Evolutionary conservation across 2,888 invertebrate genomes (phyloP).

Genomic region (Heterodera filipjevi): DNA sequence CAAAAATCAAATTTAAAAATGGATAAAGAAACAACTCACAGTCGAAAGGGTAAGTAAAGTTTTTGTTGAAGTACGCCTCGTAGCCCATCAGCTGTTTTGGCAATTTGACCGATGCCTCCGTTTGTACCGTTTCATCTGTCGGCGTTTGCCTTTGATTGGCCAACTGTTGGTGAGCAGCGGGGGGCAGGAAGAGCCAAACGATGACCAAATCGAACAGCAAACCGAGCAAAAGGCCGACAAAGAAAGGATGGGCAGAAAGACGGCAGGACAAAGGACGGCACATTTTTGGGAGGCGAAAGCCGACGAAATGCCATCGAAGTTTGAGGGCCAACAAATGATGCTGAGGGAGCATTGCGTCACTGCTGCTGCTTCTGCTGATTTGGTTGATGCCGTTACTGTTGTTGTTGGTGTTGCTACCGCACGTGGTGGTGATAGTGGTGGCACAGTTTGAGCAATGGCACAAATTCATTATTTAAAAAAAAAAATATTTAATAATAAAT

Average conservation of each 20-base stretch:
- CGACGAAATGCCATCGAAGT: no score
- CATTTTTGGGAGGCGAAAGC: no score
- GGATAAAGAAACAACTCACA: not conserved
- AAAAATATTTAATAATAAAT: not conserved
- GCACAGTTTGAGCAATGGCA: not conserved
- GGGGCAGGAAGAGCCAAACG: not conserved
- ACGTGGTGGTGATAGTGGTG: no score
- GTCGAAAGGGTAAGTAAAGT: not conserved
- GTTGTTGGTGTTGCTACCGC: no score
- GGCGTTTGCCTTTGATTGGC: not conserved
- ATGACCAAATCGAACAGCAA: not conserved
- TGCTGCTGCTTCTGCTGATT: not conserved
- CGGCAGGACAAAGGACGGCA: not conserved
- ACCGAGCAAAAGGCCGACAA: not conserved
- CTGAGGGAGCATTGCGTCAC: no score
- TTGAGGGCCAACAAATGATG: not conserved
- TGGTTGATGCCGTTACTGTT: not conserved
- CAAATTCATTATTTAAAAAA: not conserved
- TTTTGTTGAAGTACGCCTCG: conserved; percentile 10
- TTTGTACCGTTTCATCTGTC: not conserved
- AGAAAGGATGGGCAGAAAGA: not conserved
- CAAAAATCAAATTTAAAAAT: no score
- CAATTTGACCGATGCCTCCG: not conserved
- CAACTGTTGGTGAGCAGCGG: not conserved
- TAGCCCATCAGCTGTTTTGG: not conserved